Evolutionary conservation across 2,888 invertebrate genomes (phyloP), one percentile per base, ranked within the genome.

Genomic region (Geophilus truncorum): DNA sequence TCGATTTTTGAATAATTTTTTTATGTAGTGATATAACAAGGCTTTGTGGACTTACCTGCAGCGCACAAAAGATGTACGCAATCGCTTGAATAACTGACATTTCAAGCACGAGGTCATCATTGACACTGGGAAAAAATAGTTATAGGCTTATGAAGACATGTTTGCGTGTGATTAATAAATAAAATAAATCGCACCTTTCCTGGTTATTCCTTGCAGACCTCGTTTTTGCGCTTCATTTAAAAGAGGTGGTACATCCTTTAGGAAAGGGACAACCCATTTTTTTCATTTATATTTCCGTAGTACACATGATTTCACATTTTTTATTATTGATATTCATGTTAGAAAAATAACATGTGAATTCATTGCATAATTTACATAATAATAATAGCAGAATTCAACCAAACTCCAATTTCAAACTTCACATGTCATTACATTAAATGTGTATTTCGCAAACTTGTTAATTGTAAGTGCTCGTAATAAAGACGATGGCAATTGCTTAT

Each of bases 211-310:
- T 62, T 15, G 15, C 62, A 62, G 62, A 6, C 62, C 62, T 25
- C 62, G 62, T 62, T 62, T 62, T 62, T 62, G 23, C 62, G 62
- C 62, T 62, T 62, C 62, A 62, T 23, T 62, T 62, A 62, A 62
- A 25, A 62, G 25, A 62, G 62, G 62, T 62, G 62, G 23, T 62
- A 25, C 62, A 62, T 62, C 62, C 62, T 62, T 45, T 23, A 23
- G 62, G 62, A 62, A 10, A 12, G 62, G 62, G 62, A 62, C 62
- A 62, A 62, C 62, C 62, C 62, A 62, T 12, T 25, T 62, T 62
- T 62, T 57, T 57, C 9, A 15, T 9, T 2, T 62, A 15, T n/a
- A 45, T 45, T 45, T 45, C 45, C 45, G 45, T 45, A 62, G 12
- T 25, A 23, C 62, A 62, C 62, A 62, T 62, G 62, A n/a, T 45